Percentiles rank a stretch among this genome's conserved stretches.
Evolutionary conservation across 35 echinoderm and acorn worm genomes (phyloP).

Genomic region (Chiridota heheva): DNA sequence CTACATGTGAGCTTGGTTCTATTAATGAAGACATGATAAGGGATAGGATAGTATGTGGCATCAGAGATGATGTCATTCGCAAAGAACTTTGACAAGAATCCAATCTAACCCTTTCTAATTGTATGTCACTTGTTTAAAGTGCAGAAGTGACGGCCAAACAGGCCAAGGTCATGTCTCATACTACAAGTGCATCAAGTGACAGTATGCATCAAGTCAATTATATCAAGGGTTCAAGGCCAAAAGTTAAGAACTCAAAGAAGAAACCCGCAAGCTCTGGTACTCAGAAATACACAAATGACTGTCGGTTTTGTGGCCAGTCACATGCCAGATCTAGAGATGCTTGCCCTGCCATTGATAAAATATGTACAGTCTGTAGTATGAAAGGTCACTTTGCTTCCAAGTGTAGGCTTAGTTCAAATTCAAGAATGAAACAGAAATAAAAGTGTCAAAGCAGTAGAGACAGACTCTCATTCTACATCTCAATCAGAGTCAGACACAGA

Average conservation of each 20-base stretch:
- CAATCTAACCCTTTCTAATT: not conserved
- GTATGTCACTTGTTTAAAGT: not conserved
- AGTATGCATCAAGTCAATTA: not conserved
- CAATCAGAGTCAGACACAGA: conserved; percentile 19
- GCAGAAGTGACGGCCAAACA: conserved; percentile 8
- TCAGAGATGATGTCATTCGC: not conserved
- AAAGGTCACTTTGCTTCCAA: conserved; percentile 46
- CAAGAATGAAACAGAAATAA: not conserved
- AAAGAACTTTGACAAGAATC: conserved; percentile 6
- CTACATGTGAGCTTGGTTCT: conserved; percentile 32
- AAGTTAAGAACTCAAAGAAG: not conserved
- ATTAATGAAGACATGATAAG: conserved; percentile 22
- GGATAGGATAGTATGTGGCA: conserved; percentile 47
- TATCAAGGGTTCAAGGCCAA: not conserved
- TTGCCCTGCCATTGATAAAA: conserved; percentile 45
- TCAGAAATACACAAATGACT: not conserved
- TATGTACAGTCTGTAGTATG: conserved; percentile 33
- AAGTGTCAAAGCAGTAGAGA: too few species aligned
- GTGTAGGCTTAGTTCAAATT: not conserved
- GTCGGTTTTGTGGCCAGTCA: conserved; percentile 18
- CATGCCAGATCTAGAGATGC: conserved; percentile 1
- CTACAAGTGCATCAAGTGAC: not conserved
- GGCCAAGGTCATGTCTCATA: conserved; percentile 4
- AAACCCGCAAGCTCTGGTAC: not conserved
- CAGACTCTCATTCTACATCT: conserved; percentile 1